A percentile compares a stretch with the other conserved stretches of the same genome.
Conservation (phyloP, 2,888 invertebrate genomes). For the Agrochola circellaris region DNA sequence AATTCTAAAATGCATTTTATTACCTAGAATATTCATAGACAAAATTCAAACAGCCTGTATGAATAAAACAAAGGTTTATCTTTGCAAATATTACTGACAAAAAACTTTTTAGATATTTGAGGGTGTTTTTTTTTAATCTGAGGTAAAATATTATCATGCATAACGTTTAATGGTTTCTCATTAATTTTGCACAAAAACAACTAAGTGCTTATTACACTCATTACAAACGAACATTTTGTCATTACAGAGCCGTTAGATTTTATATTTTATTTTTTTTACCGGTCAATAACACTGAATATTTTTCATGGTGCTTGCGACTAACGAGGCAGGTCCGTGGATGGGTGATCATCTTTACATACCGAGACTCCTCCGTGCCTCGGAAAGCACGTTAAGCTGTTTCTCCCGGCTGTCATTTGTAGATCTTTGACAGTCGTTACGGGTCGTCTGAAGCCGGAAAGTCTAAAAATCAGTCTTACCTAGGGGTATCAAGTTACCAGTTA, state of each 20-base stretch:
- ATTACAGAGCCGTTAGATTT: constrained; percentile 29
- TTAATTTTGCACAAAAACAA: constrained; percentile 21
- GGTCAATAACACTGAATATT: constrained; percentile 5
- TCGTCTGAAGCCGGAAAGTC: not conserved
- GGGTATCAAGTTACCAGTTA: not conserved
- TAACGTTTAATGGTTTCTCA: constrained; percentile 40
- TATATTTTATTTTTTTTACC: not conserved
- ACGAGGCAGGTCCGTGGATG: not conserved
- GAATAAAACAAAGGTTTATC: constrained; percentile 25
- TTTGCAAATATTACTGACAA: constrained; percentile 30
- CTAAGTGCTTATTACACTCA: constrained; percentile 23
- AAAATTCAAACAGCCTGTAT: constrained; percentile 37
- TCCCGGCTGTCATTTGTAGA: not conserved
- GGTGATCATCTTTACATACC: not conserved
- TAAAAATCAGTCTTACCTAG: not conserved
- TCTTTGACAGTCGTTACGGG: not conserved
- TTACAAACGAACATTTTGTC: constrained; percentile 21
- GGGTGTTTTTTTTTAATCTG: constrained; percentile 30
- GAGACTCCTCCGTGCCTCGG: too few relatives aligned
- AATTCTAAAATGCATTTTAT: not conserved
- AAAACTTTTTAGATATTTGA: constrained; percentile 26
- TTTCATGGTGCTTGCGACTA: not conserved
- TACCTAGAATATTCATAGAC: not conserved
- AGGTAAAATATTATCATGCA: constrained; percentile 38
- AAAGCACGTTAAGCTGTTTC: not conserved